phyloP scores from a whole-genome alignment of 2,113 vertebrate genomes.

The Rhabdornis inornatus region DNA sequence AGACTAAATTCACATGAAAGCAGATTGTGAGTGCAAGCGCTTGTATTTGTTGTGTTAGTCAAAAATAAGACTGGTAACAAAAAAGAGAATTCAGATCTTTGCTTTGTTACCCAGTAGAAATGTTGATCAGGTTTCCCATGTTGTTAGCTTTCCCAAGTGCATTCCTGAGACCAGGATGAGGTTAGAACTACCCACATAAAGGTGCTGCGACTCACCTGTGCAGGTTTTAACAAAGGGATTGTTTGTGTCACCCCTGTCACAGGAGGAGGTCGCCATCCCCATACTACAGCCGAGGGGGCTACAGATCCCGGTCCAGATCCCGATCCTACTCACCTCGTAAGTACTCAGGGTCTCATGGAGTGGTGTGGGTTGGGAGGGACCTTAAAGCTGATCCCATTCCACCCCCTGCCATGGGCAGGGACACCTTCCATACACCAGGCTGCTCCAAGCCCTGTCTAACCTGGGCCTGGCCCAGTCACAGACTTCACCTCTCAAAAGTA shows the following conservation, averaged over 20 bases:
- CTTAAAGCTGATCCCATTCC: neutral
- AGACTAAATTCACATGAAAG: neutral
- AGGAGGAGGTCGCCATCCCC: conserved; percentile 95
- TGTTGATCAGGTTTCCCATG: neutral
- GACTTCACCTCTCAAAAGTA: neutral
- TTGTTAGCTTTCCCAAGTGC: neutral
- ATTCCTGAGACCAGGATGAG: rapidly evolving
- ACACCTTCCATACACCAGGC: too few relatives aligned
- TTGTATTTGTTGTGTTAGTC: neutral
- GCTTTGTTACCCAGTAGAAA: neutral
- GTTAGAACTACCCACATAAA: neutral
- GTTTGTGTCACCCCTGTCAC: neutral
- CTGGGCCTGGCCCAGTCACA: neutral
- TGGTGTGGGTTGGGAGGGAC: neutral
- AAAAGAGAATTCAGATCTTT: neutral
- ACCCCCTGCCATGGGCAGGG: neutral
- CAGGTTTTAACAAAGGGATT: neutral
- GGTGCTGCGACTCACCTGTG: neutral
- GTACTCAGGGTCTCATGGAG: neutral
- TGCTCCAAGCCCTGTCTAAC: rapidly evolving
- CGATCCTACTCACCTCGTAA: conserved; percentile 95
- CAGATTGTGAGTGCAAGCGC: neutral
- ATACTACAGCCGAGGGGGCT: conserved; percentile 89
- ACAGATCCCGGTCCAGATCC: conserved; percentile 91
- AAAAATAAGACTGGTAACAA: neutral